Percentiles rank a stretch among this genome's conserved stretches.
Conservation (phyloP, 2,888 invertebrate species). For the Drosophila subquinaria region DNA sequence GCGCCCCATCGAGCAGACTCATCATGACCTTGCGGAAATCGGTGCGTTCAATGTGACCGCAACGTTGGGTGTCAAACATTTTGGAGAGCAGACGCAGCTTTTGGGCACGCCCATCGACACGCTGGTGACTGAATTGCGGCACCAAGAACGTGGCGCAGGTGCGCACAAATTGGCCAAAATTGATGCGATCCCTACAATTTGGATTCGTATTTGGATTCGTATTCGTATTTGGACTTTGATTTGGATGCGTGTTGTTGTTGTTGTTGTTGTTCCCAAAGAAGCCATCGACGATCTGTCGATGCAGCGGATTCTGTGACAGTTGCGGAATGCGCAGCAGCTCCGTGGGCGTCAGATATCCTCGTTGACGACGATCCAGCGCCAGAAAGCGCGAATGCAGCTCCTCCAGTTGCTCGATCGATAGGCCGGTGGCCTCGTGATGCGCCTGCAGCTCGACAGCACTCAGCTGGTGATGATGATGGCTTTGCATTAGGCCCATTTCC, state of each 20-base stretch:
- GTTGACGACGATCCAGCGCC: conserved; percentile 45
- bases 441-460: conserved; percentile 24
- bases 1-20: conserved; percentile 15
- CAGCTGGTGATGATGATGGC: conserved; percentile 28
- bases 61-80: conserved; percentile 47
- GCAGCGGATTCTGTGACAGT: conserved; percentile 50
- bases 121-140: conserved; percentile 16
- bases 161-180: conserved; percentile 48
- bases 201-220: background rate
- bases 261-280: conserved; percentile 44
- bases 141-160: conserved; percentile 48
- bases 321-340: conserved; percentile 67
- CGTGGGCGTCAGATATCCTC: conserved; percentile 55
- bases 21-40: conserved; percentile 48
- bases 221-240: no score
- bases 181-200: conserved; percentile 28
- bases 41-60: conserved; percentile 33
- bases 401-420: conserved; percentile 35
- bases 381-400: conserved; percentile 38
- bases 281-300: conserved; percentile 54
- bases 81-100: conserved; percentile 49
- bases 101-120: conserved; percentile 20
- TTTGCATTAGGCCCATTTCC: conserved; percentile 42
- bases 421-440: conserved; percentile 26
- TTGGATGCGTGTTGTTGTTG: background rate